Percentiles rank a stretch among this genome's conserved stretches.
phyloP scores from a whole-genome alignment of 1,140 invertebrate species.

The Bombus cullumanus region DNA sequence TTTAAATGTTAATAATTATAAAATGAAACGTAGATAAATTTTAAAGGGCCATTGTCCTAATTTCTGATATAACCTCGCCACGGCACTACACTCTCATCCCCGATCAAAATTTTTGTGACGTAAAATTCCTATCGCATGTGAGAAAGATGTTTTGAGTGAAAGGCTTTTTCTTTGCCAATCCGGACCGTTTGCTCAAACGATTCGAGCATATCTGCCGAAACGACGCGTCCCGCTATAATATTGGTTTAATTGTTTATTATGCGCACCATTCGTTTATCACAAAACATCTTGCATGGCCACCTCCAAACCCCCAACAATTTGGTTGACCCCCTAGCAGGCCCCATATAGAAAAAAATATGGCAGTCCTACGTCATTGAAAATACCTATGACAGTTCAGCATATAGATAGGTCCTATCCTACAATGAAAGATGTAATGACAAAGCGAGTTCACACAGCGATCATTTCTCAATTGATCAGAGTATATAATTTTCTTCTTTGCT shows the following conservation, averaged over 20 bases:
- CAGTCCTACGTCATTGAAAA: constrained; percentile 75
- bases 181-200: constrained; percentile 34
- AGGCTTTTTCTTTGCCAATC: constrained; percentile 54
- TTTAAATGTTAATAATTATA: constrained; percentile 13
- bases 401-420: constrained; percentile 34
- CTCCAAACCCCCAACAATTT: constrained; percentile 74
- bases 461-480: neutral
- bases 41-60: constrained; percentile 50
- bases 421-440: neutral
- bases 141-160: constrained; percentile 56
- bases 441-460: constrained; percentile 1
- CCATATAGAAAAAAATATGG: constrained; percentile 78
- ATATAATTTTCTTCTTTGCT: neutral
- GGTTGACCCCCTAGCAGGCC: constrained; percentile 77
- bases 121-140: constrained; percentile 56
- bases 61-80: constrained; percentile 60
- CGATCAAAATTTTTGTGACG: constrained; percentile 45
- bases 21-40: constrained; percentile 15
- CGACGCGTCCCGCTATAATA: constrained; percentile 51
- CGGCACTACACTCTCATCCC: constrained; percentile 42
- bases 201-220: constrained; percentile 65
- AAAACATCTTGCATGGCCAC: constrained; percentile 75
- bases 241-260: constrained; percentile 71
- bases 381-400: constrained; percentile 40
- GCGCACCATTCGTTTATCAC: constrained; percentile 75